Base-by-base conservation (phyloP, 2,888 invertebrate genomes). In the Anthrax anthrax region DNA sequence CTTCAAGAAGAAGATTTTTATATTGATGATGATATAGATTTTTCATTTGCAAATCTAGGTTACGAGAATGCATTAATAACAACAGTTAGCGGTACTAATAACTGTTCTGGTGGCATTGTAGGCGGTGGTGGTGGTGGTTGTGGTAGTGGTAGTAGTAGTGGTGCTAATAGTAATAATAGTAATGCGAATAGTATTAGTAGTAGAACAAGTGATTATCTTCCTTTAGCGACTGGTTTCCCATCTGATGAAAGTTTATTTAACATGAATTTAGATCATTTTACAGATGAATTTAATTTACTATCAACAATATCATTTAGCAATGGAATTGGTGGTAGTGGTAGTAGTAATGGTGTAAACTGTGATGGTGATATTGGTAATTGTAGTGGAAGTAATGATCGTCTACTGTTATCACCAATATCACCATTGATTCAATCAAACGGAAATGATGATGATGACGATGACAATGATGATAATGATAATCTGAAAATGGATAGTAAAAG, bases 161-260 rank as follows among this genome's bases (percentile, higher is more conserved):
- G 16, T 19, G 19, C 29, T 41, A 32, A 37, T 8, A 37, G 27
- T 17, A 41, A 17, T 29, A 34, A 13, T 41, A 42, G 29, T 29
- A 46, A 37, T 45, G 37, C 12, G 23, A 37, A 36, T 46, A 18
- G 14, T 12, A 29, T 27, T 12, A 16, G n/a, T 4, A 16, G n/a
- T 16, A 36, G 2, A 10, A 36, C 6, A 8, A 46, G 41, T 38
- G 39, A 46, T 14, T 43, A 37, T 46, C 41, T 43, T 50, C 48
- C 50, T 17, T 6, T 16, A 4, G 3, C 12, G 12, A 48, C 50
- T 48, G 51, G 49, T 38, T 55, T 51, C 49, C 51, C 53, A 43
- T 54, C 54, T 45, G 52, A 54, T 40, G 55, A 55, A 27, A 55
- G 51, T 51, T 37, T 55, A 37, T 55, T 55, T 44, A 55, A 55